Conservation (phyloP, 2,113 vertebrate genomes). For the Brachyistius frenatus region DNA sequence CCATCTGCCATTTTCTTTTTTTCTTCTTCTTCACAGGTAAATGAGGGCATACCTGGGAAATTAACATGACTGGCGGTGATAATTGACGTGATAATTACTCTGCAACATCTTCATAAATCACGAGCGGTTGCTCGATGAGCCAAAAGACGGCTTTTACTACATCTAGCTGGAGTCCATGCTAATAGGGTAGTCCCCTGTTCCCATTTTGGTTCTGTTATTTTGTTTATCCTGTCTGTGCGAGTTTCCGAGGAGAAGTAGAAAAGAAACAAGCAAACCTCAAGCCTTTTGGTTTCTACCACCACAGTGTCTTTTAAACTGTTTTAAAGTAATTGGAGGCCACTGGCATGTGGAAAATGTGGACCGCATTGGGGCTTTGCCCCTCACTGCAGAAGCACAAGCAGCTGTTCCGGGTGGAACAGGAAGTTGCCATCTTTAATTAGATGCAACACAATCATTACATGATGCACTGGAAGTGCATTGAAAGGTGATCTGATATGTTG, state of each 20-base stretch:
- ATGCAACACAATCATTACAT: slow-evolving; percentile 64
- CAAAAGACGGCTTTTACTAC: slow-evolving; percentile 35
- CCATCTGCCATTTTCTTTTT: slow-evolving; percentile 40
- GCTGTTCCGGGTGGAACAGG: slow-evolving; percentile 74
- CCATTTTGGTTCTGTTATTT: slow-evolving; percentile 54
- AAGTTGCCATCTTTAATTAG: slow-evolving; percentile 76
- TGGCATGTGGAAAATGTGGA: slow-evolving; percentile 73
- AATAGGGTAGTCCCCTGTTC: slow-evolving; percentile 49
- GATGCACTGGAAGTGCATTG: slow-evolving; percentile 49
- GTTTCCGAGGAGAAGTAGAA: slow-evolving; percentile 63
- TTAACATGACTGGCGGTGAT: slow-evolving; percentile 70
- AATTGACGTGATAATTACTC: slow-evolving; percentile 77
- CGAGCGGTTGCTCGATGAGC: slow-evolving; percentile 40
- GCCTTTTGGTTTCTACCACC: slow-evolving; percentile 54
- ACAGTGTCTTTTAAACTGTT: slow-evolving; percentile 66
- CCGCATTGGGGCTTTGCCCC: slow-evolving; percentile 68
- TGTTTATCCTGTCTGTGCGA: slow-evolving; percentile 60
- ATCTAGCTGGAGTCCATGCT: slow-evolving; percentile 20
- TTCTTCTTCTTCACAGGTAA: slow-evolving; percentile 60
- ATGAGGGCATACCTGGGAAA: slow-evolving; percentile 73
- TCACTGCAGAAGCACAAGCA: slow-evolving; percentile 63
- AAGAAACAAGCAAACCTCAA: slow-evolving; percentile 70
- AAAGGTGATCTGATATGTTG: slow-evolving; percentile 68
- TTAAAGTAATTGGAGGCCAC: slow-evolving; percentile 79
- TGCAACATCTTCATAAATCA: slow-evolving; percentile 74